Conservation (phyloP, 1,140 invertebrate genomes). For the Lucilia cuprina region DNA sequence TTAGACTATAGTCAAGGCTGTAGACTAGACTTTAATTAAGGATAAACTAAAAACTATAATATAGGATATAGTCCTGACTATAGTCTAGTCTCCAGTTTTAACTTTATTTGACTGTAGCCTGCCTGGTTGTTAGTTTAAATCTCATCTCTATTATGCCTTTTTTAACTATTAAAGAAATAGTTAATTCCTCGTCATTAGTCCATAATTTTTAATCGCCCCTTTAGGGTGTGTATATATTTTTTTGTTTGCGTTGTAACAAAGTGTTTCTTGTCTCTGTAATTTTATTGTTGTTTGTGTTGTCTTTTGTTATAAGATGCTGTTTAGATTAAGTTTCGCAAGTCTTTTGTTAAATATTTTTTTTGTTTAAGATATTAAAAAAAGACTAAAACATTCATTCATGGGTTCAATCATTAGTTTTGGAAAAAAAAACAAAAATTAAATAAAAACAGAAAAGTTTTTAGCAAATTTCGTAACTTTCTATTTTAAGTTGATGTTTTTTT, state of each 20-base stretch:
- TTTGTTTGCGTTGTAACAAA: slow-evolving; percentile 17
- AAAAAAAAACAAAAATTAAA: background rate
- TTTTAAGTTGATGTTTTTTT: background rate
- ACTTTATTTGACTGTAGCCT: too few species aligned
- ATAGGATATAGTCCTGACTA: too few species aligned
- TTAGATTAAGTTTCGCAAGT: background rate
- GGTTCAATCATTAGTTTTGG: background rate
- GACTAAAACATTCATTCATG: too few species aligned
- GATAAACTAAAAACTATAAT: too few species aligned
- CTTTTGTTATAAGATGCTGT: background rate
- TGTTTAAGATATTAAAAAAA: background rate
- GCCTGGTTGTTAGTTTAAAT: too few species aligned
- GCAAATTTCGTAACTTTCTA: slow-evolving; percentile 21
- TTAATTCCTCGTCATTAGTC: background rate
- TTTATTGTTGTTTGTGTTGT: background rate
- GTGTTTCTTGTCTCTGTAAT: background rate
- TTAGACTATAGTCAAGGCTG: too few species aligned
- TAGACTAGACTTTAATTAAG: too few species aligned
- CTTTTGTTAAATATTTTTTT: background rate
- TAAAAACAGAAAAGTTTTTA: background rate
- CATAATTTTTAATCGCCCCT: slow-evolving; percentile 20
- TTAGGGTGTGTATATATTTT: slow-evolving; percentile 4
- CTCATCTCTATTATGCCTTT: background rate
- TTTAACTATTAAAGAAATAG: background rate
- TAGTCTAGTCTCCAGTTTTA: too few species aligned